Evolutionary conservation across 2,113 vertebrate species (phyloP).

Genomic region (Cheilinus undulatus): DNA sequence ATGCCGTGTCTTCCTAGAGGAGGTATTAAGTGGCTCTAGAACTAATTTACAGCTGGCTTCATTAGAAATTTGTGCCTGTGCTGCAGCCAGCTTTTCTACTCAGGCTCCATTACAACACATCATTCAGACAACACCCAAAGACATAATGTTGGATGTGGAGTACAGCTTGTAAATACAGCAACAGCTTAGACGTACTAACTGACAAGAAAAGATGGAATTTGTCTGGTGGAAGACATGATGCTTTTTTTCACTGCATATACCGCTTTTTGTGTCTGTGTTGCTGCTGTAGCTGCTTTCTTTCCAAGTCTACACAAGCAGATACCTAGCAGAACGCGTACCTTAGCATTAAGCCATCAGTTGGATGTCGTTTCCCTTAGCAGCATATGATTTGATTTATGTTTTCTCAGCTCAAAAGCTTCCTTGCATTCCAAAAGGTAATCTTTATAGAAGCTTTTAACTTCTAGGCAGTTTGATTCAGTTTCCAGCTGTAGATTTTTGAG

Average conservation of each 20-base stretch:
- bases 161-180: not conserved
- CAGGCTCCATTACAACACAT: constrained; percentile 13
- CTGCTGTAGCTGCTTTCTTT: constrained; percentile 32
- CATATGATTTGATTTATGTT: constrained; percentile 31
- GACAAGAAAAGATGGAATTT: not conserved
- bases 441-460: constrained; percentile 5
- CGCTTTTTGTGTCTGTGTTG: constrained; percentile 18
- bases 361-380: not conserved
- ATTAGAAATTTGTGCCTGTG: constrained; percentile 18
- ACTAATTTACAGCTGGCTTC: not conserved
- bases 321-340: constrained; percentile 14
- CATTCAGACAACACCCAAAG: constrained; percentile 39
- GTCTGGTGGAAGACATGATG: not conserved
- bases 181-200: not conserved
- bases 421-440: constrained; percentile 39
- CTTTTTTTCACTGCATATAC: constrained; percentile 1
- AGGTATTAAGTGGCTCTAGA: constrained; percentile 4
- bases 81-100: constrained; percentile 16
- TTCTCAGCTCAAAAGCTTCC: constrained; percentile 30
- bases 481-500: constrained; percentile 13
- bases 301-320: constrained; percentile 23
- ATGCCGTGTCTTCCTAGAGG: constrained; percentile 1
- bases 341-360: not conserved
- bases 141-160: constrained; percentile 13
- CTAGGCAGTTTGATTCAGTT: constrained; percentile 13